Percentiles rank a stretch among this genome's conserved stretches.
Evolutionary conservation across 2,888 invertebrate genomes (phyloP).

Genomic region (Patella caerulea): DNA sequence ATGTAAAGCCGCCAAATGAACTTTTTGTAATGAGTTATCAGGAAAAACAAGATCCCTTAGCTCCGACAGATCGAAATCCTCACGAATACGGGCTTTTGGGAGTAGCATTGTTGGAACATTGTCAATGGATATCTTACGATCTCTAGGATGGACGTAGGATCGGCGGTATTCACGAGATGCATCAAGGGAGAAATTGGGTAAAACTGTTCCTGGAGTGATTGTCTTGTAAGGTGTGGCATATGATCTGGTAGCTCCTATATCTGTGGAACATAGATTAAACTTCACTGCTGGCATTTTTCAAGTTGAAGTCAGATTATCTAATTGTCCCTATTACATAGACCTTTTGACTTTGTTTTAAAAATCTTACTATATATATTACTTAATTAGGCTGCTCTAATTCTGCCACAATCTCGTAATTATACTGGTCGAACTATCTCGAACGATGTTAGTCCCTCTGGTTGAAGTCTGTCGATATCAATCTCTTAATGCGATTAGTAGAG

Average conservation of each 20-base stretch:
- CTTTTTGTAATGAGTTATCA: constrained; percentile 22
- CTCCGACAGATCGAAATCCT: constrained; percentile 14
- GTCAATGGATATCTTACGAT: constrained; percentile 20
- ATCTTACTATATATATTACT: no score
- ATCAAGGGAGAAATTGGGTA: neutral
- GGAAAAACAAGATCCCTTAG: constrained; percentile 20
- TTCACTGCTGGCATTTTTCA: no score
- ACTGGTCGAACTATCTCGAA: no score
- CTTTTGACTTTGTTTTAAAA: no score
- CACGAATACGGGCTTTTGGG: constrained; percentile 25
- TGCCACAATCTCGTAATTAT: no score
- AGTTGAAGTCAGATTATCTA: no score
- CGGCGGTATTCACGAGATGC: neutral
- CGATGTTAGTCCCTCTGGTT: no score
- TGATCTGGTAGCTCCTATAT: neutral
- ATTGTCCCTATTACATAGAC: no score
- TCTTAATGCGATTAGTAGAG: no score
- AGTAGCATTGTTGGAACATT: constrained; percentile 29
- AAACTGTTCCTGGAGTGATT: neutral
- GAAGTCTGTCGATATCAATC: no score
- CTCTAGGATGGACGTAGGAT: constrained; percentile 13
- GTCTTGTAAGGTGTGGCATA: neutral
- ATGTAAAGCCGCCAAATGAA: constrained; percentile 13
- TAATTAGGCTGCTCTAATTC: no score
- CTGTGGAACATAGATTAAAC: neutral